Evolutionary conservation across 1,140 invertebrate species (phyloP).

Genomic region (Zaprionus taronus): DNA sequence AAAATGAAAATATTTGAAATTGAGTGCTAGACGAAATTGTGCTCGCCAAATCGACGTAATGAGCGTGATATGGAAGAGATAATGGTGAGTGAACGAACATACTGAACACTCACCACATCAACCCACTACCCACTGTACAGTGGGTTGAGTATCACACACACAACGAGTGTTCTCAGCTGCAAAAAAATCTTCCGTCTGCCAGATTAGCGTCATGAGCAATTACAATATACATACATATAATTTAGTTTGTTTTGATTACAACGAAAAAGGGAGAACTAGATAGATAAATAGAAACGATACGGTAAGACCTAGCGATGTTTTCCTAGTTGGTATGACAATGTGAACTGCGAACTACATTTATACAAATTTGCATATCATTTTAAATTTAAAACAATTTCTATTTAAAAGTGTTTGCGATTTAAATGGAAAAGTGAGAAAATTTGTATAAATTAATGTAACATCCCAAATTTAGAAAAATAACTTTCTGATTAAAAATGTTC

Average conservation of each 20-base stretch:
- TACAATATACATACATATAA: background rate
- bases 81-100: constrained; percentile 1
- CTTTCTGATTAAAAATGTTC: no score
- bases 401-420: no score
- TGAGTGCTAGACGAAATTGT: constrained; percentile 12
- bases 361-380: background rate
- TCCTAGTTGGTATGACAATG: background rate
- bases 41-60: constrained; percentile 1
- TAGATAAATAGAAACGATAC: constrained; percentile 9
- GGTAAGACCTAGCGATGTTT: constrained; percentile 1
- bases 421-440: no score
- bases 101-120: background rate
- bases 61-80: constrained; percentile 10
- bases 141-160: background rate
- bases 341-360: background rate
- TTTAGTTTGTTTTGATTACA: constrained; percentile 31
- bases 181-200: constrained; percentile 9
- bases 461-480: no score
- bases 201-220: constrained; percentile 1
- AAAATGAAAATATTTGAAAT: constrained; percentile 30
- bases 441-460: no score
- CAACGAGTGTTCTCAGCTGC: background rate
- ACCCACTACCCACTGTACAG: background rate
- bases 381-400: no score
- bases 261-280: constrained; percentile 11